A percentile compares a stretch with the other conserved stretches of the same genome.
phyloP scores from a whole-genome alignment of 2,113 vertebrate species.

The Clarias magur region DNA sequence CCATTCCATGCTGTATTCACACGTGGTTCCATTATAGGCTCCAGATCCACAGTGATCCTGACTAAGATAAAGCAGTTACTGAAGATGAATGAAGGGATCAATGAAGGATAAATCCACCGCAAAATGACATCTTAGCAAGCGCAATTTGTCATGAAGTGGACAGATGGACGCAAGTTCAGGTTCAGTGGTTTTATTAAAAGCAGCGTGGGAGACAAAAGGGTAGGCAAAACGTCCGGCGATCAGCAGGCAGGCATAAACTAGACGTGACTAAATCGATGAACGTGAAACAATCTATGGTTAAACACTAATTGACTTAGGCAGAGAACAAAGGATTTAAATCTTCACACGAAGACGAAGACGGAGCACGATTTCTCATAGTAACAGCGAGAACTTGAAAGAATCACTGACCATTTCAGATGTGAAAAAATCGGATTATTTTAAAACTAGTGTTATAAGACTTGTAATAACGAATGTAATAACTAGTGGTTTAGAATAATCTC shows the following conservation, averaged over 20 bases:
- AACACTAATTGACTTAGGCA: background rate
- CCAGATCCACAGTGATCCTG: background rate
- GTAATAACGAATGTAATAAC: too few species aligned
- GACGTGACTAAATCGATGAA: background rate
- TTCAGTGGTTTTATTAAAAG: slow-evolving; percentile 18
- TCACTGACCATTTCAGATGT: background rate
- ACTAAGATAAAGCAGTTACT: background rate
- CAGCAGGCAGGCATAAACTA: background rate
- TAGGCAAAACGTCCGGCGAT: background rate
- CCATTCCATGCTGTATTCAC: background rate
- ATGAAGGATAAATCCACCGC: background rate
- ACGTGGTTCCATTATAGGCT: background rate
- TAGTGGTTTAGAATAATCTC: background rate
- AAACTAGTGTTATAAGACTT: too few species aligned
- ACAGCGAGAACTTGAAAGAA: background rate
- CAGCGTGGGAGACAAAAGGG: background rate
- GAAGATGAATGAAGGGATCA: background rate
- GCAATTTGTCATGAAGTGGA: background rate
- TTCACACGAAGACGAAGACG: background rate
- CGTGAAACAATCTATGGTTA: background rate
- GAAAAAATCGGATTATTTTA: background rate
- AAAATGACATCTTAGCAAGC: background rate
- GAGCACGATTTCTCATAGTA: background rate
- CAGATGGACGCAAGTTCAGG: background rate
- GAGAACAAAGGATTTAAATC: background rate